These are phyloP conservation scores for Oscheius sp. DNA, from an alignment of 2,888 invertebrate species.

Conservation along the genomic window DNA sequence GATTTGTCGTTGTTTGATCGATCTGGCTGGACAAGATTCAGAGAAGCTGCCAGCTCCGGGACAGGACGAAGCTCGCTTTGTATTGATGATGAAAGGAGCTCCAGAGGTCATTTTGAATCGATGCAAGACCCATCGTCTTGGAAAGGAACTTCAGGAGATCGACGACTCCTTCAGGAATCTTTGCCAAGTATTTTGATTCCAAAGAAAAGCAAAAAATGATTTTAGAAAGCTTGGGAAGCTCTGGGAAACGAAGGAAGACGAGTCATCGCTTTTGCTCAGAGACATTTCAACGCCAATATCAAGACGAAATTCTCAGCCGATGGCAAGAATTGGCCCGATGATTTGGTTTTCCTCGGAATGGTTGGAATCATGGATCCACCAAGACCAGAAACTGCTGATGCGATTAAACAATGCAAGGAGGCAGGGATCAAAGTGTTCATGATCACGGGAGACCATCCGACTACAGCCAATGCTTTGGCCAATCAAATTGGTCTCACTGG, in stretches of 20 bases:
- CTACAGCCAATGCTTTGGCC: conserved; percentile 65
- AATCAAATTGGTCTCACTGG: conserved; percentile 65
- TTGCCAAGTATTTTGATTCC: conserved; percentile 49
- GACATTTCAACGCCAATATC: conserved; percentile 57
- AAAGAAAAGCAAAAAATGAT: not conserved
- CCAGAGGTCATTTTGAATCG: conserved; percentile 64
- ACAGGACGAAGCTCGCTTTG: conserved; percentile 50
- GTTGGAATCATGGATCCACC: conserved; percentile 69
- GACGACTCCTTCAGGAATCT: conserved; percentile 56
- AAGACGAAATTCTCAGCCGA: conserved; percentile 45
- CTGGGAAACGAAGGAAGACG: conserved; percentile 66
- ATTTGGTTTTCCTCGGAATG: conserved; percentile 67
- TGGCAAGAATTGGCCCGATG: conserved; percentile 47
- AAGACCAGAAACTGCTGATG: conserved; percentile 62
- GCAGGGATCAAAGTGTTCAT: conserved; percentile 69
- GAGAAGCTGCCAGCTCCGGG: conserved; percentile 16
- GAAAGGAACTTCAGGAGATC: conserved; percentile 55
- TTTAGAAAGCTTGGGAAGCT: conserved; percentile 63
- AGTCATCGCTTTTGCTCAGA: conserved; percentile 67
- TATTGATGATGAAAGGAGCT: conserved; percentile 68
- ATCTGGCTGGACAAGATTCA: conserved; percentile 27
- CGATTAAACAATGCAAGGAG: conserved; percentile 67
- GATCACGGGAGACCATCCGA: conserved; percentile 69
- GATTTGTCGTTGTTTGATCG: conserved; percentile 56
- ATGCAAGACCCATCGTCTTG: conserved; percentile 52